Evolutionary conservation across 2,888 invertebrate genomes (phyloP).

Genomic region (Ochropleura plecta): DNA sequence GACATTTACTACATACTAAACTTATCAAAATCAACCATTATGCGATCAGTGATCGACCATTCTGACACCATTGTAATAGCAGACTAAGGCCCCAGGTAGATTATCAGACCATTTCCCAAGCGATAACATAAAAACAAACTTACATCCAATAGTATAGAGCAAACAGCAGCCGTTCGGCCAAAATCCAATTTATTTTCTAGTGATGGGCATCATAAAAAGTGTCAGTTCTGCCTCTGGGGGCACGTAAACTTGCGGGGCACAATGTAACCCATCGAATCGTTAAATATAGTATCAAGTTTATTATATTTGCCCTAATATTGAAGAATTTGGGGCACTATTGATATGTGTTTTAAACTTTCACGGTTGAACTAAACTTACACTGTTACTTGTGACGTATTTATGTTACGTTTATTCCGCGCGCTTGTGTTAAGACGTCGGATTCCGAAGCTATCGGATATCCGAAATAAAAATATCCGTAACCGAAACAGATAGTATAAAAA

Average conservation of each 20-base stretch:
- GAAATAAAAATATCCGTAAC: too few relatives aligned
- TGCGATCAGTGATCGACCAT: too few relatives aligned
- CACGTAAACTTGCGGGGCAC: constrained; percentile 36
- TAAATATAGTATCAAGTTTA: constrained; percentile 45
- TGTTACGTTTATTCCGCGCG: too few relatives aligned
- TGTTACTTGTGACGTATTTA: too few relatives aligned
- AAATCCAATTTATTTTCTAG: constrained; percentile 72
- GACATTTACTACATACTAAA: too few relatives aligned
- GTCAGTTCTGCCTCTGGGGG: constrained; percentile 37
- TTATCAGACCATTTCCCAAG: constrained; percentile 17
- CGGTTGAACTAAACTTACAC: too few relatives aligned
- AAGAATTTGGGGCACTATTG: not conserved
- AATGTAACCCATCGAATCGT: constrained; percentile 39
- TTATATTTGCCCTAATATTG: constrained; percentile 26
- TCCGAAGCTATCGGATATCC: too few relatives aligned
- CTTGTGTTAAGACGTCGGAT: too few relatives aligned
- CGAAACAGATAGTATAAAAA: too few relatives aligned
- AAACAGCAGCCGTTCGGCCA: constrained; percentile 65
- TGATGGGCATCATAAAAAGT: constrained; percentile 69
- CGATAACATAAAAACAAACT: constrained; percentile 21
- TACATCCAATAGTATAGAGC: constrained; percentile 2
- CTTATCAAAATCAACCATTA: too few relatives aligned
- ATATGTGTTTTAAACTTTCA: not conserved
- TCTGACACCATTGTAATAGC: too few relatives aligned
- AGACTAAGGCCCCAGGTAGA: too few relatives aligned